Percentiles rank a stretch among this genome's conserved stretches.
phyloP scores from a whole-genome alignment of 1,140 invertebrate genomes.

The Zaprionus davidi region DNA sequence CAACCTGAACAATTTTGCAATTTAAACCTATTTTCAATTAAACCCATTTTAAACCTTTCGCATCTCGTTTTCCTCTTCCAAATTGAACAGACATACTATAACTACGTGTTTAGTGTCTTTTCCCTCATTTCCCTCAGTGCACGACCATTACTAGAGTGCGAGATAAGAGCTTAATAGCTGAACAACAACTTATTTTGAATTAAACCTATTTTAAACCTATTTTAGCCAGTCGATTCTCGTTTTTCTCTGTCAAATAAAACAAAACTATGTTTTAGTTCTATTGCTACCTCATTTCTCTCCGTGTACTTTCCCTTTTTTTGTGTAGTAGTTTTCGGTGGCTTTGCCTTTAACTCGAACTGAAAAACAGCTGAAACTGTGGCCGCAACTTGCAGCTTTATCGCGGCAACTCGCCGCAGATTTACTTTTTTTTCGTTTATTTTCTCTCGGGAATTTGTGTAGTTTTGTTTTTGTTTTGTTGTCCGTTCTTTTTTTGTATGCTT shows the following conservation, averaged over 20 bases:
- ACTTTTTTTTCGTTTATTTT: not conserved
- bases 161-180: not conserved
- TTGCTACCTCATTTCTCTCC: not conserved
- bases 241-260: too few species aligned
- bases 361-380: conserved; percentile 23
- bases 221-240: not conserved
- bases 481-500: conserved; percentile 67
- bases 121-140: not conserved
- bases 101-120: not conserved
- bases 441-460: conserved; percentile 12
- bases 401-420: conserved; percentile 16
- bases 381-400: conserved; percentile 51
- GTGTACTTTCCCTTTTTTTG: conserved; percentile 6
- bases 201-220: not conserved
- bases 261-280: not conserved
- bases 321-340: not conserved
- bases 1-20: not conserved
- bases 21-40: not conserved
- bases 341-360: conserved; percentile 19
- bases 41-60: not conserved
- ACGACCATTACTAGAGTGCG: conserved; percentile 4
- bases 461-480: conserved; percentile 16
- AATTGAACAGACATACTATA: too few species aligned
- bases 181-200: not conserved
- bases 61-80: too few species aligned